Evolutionary conservation across 92 coral and sea anemone species (phyloP).

Genomic region (Montipora capitata): DNA sequence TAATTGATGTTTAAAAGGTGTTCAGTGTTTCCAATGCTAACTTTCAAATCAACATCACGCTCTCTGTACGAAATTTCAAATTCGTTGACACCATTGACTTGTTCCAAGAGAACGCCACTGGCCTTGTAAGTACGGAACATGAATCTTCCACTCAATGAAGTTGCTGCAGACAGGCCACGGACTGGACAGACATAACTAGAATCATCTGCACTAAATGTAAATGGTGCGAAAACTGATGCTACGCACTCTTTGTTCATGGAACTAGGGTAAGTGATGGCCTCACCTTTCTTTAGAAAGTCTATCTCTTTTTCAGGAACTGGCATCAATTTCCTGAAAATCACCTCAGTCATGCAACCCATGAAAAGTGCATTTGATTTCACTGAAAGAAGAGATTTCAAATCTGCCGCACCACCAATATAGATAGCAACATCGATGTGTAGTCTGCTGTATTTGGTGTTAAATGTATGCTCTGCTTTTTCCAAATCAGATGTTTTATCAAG

Average conservation of each 20-base stretch:
- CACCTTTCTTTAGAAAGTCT: conserved; percentile 32
- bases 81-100: conserved; percentile 13
- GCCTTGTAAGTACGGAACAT: conserved; percentile 74
- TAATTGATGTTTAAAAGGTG: not conserved
- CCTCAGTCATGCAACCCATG: conserved; percentile 78
- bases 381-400: conserved; percentile 51
- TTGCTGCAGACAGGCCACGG: not conserved
- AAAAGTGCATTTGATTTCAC: conserved; percentile 75
- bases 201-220: conserved; percentile 48
- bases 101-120: conserved; percentile 57
- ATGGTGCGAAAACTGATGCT: conserved; percentile 33
- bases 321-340: conserved; percentile 1
- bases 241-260: conserved; percentile 48
- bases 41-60: conserved; percentile 24
- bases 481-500: conserved; percentile 35
- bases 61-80: conserved; percentile 43
- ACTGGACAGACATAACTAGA: conserved; percentile 41
- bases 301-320: not conserved
- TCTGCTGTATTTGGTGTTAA: conserved; percentile 57
- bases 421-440: conserved; percentile 71
- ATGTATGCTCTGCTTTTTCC: conserved; percentile 38
- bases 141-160: conserved; percentile 40
- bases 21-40: not conserved
- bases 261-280: conserved; percentile 41
- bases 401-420: conserved; percentile 80